These are phyloP conservation scores for Atractosteus spatula DNA, from an alignment of 2,113 vertebrate genomes.

Conservation along the genomic window DNA sequence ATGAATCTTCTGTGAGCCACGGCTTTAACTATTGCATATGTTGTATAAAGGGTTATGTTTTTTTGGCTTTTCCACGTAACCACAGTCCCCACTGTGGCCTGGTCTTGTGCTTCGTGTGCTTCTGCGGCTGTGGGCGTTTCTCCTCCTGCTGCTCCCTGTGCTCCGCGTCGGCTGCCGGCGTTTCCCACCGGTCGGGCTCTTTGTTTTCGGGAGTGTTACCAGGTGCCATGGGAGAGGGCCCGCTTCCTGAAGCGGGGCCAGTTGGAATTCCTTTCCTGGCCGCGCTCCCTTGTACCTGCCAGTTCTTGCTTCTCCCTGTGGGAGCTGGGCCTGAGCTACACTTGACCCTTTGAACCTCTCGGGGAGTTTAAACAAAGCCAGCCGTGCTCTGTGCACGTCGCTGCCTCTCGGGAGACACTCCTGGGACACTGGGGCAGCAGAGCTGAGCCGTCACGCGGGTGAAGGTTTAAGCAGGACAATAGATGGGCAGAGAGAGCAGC, in stretches of 20 bases:
- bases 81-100: too few relatives aligned
- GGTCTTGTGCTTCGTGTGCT: neutral
- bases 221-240: too few relatives aligned
- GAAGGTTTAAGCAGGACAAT: too few relatives aligned
- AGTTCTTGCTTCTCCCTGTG: neutral
- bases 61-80: too few relatives aligned
- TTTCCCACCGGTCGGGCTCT: neutral
- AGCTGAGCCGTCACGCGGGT: too few relatives aligned
- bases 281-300: neutral
- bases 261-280: too few relatives aligned
- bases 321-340: neutral
- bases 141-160: neutral
- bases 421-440: neutral
- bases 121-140: neutral
- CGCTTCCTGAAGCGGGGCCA: too few relatives aligned
- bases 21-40: too few relatives aligned
- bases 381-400: neutral
- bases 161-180: neutral
- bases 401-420: neutral
- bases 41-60: too few relatives aligned
- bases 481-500: too few relatives aligned
- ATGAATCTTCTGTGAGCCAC: too few relatives aligned
- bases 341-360: neutral
- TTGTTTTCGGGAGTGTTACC: too few relatives aligned
- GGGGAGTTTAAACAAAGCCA: neutral